phyloP scores from a whole-genome alignment of 2,113 vertebrate species.

The Coptodon bakossiorum region DNA sequence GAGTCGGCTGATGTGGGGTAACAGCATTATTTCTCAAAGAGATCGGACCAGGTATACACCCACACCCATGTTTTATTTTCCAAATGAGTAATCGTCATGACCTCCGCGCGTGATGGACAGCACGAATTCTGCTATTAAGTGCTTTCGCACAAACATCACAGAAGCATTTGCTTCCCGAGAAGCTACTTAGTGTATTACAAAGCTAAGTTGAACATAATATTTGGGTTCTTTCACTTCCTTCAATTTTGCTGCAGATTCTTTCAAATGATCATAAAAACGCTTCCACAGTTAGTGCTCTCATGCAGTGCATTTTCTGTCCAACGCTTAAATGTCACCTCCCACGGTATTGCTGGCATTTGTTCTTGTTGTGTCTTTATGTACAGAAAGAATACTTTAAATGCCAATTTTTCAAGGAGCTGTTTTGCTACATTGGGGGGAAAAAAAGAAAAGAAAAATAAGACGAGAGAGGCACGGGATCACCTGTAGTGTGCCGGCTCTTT shows the following conservation, averaged over 20 bases:
- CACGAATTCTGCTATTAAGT: slow-evolving; percentile 9
- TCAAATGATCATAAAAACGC: background rate
- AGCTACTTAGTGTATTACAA: slow-evolving; percentile 1
- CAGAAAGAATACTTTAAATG: slow-evolving; percentile 6
- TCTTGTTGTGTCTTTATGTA: slow-evolving; percentile 2
- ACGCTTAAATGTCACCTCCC: slow-evolving; percentile 44
- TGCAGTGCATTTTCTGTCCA: background rate
- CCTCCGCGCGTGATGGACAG: background rate
- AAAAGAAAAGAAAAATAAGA: background rate
- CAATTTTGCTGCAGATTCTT: background rate
- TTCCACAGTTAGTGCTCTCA: background rate
- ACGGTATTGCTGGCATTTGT: slow-evolving; percentile 27
- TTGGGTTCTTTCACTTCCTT: background rate
- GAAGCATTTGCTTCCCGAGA: background rate
- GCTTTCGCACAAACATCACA: slow-evolving; percentile 10
- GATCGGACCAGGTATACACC: background rate
- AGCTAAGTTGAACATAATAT: slow-evolving; percentile 14
- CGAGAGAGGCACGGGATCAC: background rate
- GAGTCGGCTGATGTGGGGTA: slow-evolving; percentile 16
- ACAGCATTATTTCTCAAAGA: slow-evolving; percentile 25
- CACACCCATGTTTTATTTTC: background rate
- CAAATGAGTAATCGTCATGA: background rate
- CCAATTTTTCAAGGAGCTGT: background rate
- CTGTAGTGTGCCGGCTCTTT: background rate
- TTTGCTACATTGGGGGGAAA: background rate